Base-by-base conservation (phyloP, 2,797 vertebrate species). In the Arctocebus calabarensis region DNA sequence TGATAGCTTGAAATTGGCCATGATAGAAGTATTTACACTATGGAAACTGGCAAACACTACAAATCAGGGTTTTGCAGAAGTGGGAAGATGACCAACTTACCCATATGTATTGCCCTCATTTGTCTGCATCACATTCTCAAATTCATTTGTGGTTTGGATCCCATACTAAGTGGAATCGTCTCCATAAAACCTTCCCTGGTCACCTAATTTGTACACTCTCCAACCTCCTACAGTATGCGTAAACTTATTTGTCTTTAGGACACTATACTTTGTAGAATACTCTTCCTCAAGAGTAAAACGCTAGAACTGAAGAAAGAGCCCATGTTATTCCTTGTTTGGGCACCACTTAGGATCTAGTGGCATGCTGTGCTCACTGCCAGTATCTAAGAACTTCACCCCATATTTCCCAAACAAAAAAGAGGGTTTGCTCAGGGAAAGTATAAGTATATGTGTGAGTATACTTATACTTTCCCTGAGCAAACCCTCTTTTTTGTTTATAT, bases 351-450 rank as follows among this genome's bases (percentile, higher is more conserved):
- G 11, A 66, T 34, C 37, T 43, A 94, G 22, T 43, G 11, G 5
- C 23, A 71, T 61, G 8, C 11, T 12, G 48, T 27, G n/a, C 70
- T 14, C 8, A 20, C 34, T 52, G 1, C 14, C 78, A 74, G 66
- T 59, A 55, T 61, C 17, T 27, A 43, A 59, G 70, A 37, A 59
- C 2, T 84, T 70, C 48, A 61, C 20, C n/a, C 84, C 45, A 62
- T 52, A 11, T 90, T 86, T 40, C 20, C 13, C 59, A 90, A 93
- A 19, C 29, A 73, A 96, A 32, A 81, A 64, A 94, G 27, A 79
- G 22, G 7, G 52, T 12, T 12, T 62, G 1, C 34, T 82, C 8
- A 68, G 17, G 34, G 43, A 88, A 78, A 10, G 1, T 82, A 4
- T 37, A 83, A 45, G 12, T 68, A 29, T 66, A 64, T 34, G 17